Base-by-base conservation (phyloP, 2,888 invertebrate genomes). In the Ernsta delagoae region DNA sequence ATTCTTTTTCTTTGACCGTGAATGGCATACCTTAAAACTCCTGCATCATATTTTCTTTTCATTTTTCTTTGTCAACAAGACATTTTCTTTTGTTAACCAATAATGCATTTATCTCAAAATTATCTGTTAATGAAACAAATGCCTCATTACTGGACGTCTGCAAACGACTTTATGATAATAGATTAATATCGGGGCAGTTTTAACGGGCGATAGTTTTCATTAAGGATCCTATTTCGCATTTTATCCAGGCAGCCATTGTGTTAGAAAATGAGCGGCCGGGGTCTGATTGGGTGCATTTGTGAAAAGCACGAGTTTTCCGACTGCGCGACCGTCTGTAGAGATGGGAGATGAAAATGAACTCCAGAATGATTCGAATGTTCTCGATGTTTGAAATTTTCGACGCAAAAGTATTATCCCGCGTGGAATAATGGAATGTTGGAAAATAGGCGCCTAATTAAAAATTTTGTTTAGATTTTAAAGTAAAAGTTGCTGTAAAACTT, bases 271-370 rank as follows among this genome's bases (percentile, higher is more conserved):
- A 77, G 77, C 77, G 75, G 72, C 72, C 61, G 70, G 68, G 39
- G 50, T 45, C 75, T 78, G 79, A 79, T 80, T 78, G 78, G 79
- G 73, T 74, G 75, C 74, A 76, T 78, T 79, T 78, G 77, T 77
- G 73, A 76, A 78, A 75, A 74, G 73, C 74, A 75, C 77, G 75
- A 75, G 76, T 75, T 76, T 76, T 75, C 77, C 73, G 75, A 65
- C 61, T 43, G 54, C 56, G 43, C 48, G 36, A 12, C 12, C 61
- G 53, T 9, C 12, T 43, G n/a, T 62, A 62, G 68, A 57, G 61
- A 68, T 62, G 61, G 67, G 61, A 67, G 12, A 48, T 12, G 56
- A 57, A 68, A 54, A 59, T 45, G 41, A 39, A 8, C 31, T 34
- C n/a, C 11, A 5, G 31, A 53, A 53, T 12, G 2, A 34, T 59